Evolutionary conservation across 2,797 vertebrate genomes (phyloP), one percentile per base, ranked within the genome.

Genomic region (Sebastes variabilis): DNA sequence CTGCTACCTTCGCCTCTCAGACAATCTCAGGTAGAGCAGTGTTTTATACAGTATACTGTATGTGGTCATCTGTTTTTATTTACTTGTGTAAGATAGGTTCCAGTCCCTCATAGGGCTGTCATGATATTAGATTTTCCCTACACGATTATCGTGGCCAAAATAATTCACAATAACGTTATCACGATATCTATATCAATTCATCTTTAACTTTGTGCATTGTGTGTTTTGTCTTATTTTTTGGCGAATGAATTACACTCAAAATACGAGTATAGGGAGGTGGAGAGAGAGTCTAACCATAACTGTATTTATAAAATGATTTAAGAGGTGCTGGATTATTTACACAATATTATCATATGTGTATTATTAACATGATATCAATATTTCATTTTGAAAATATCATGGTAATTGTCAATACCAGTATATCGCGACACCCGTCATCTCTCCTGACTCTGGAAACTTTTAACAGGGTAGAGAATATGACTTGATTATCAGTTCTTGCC

Each of bases 1-100:
- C 89, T 99, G 98, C 93, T 99, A 99, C 87, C 97, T 99, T 82
- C 97, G 98, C 83, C 98, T 99, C 81, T 99, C 98, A 0, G 98
- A 99, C 93, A 99, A 99, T 87, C 97, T 98, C 95, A 98, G 98
- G 98, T 99, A 97, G 4, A 60, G 60, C 34, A 60, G 7, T 7
- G 6, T 60, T 52, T n/a, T 8, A 72, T n/a, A 1, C 20, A 46
- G 7, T 34, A 5, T 18, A 22, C 22, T 49, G 4, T n/a, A 3
- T 52, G 12, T 52, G 12, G 6, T 67, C n/a, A 5, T 9, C 3
- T 60, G 9, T 52, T 72, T 78, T 46, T 8, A 69, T 2, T 27
- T 9, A 46, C 30, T 27, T 58, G 20, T 71, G 6, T 71, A 29
- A 38, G 2, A 12, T n/a, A 8, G 29, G 20, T 12, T 66, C 16